phyloP scores from a whole-genome alignment of 2,113 vertebrate genomes.

The Tor tambroides region DNA sequence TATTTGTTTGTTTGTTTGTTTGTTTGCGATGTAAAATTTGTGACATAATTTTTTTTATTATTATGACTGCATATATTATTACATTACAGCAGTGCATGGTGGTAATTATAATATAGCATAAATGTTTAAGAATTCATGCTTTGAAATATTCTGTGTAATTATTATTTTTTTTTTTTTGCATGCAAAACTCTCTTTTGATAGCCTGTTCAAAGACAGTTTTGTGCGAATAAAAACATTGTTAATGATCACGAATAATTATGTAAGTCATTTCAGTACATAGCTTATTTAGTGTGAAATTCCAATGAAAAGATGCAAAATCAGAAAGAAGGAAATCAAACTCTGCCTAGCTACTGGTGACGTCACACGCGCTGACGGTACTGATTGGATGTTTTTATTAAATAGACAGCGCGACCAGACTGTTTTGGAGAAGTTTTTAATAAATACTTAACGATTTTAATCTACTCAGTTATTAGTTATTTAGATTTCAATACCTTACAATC shows the following conservation, averaged over 20 bases:
- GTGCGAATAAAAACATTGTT: not conserved
- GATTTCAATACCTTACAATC: not conserved
- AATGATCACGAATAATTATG: not conserved
- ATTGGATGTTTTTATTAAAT: constrained; percentile 21
- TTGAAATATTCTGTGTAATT: not conserved
- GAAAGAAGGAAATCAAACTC: not conserved
- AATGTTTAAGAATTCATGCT: not conserved
- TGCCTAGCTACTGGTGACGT: constrained; percentile 42
- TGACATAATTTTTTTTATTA: not conserved
- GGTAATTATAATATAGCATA: not conserved
- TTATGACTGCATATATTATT: not conserved
- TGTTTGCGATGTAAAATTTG: not conserved
- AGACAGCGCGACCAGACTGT: not conserved
- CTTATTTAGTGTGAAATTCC: not conserved
- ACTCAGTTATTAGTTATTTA: not conserved
- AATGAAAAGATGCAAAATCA: not conserved
- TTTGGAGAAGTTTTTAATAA: not conserved
- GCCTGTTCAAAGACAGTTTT: not conserved
- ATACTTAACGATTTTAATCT: not conserved
- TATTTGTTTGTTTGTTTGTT: not conserved
- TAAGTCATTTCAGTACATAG: not conserved
- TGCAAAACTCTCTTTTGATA: not conserved
- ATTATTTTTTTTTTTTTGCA: not conserved
- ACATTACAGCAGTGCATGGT: not conserved
- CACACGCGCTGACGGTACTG: not conserved